These are phyloP conservation scores for Clarias magur DNA, from an alignment of 2,113 vertebrate genomes.

Conservation along the genomic window DNA sequence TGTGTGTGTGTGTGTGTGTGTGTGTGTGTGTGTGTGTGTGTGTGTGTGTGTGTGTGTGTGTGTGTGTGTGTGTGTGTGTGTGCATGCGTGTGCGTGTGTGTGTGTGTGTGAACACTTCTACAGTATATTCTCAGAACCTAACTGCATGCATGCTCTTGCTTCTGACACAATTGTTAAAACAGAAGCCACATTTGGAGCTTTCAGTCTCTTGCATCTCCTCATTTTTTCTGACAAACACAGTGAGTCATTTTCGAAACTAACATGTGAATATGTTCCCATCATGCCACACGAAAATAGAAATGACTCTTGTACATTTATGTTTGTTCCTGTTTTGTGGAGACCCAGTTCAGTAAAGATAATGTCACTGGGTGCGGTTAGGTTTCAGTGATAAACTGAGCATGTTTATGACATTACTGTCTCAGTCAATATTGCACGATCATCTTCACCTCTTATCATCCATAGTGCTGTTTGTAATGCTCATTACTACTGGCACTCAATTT, in stretches of 20 bases:
- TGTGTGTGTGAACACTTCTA: not conserved
- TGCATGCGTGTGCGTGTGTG: slow-evolving; percentile 5
- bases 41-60: slow-evolving; percentile 10
- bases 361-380: not conserved
- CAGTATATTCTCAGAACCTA: not conserved
- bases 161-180: not conserved
- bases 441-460: not conserved
- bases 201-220: not conserved
- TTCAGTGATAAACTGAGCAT: not conserved
- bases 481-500: not conserved
- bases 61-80: slow-evolving; percentile 1
- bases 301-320: not conserved
- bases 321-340: not conserved
- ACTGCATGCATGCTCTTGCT: not conserved
- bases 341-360: slow-evolving; percentile 1
- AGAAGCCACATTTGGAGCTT: not conserved
- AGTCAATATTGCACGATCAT: not conserved
- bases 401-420: not conserved
- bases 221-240: not conserved
- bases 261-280: not conserved
- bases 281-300: not conserved
- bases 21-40: slow-evolving; percentile 9
- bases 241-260: slow-evolving; percentile 2
- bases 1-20: slow-evolving; percentile 11
- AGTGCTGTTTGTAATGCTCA: not conserved